Percentiles rank a stretch among this genome's conserved stretches.
phyloP scores from a whole-genome alignment of 2,888 invertebrate species.

The Crematogaster levior region DNA sequence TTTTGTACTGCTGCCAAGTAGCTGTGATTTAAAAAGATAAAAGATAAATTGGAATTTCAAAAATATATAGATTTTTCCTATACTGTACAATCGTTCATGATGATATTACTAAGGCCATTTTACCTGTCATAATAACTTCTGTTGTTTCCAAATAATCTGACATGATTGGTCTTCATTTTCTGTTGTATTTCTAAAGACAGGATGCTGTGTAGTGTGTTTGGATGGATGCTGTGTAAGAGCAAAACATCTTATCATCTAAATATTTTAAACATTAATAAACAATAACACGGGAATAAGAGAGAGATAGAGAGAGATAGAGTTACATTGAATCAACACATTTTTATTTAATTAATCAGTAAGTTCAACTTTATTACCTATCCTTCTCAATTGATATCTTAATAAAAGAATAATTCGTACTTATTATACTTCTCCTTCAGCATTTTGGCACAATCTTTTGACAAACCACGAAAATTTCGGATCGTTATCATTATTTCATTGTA shows the following conservation, averaged over 20 bases:
- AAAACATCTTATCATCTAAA: not conserved
- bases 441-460: constrained; percentile 88
- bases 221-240: constrained; percentile 86
- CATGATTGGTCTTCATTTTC: constrained; percentile 89
- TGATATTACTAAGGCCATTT: constrained; percentile 44
- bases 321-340: not conserved
- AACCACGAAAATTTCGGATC: constrained; percentile 87
- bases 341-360: not conserved
- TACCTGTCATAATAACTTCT: constrained; percentile 87
- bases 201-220: constrained; percentile 90
- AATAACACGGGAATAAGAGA: too few relatives aligned
- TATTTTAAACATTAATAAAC: not conserved
- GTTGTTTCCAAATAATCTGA: constrained; percentile 88
- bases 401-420: constrained; percentile 84
- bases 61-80: not conserved
- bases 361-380: not conserved
- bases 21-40: constrained; percentile 49
- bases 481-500: constrained; percentile 87
- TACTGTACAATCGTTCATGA: not conserved
- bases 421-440: constrained; percentile 88
- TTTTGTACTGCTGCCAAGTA: constrained; percentile 83
- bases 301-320: not conserved
- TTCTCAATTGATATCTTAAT: not conserved
- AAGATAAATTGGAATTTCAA: constrained; percentile 18
- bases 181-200: constrained; percentile 89